These are phyloP conservation scores for Idaea straminata DNA, from an alignment of 2,888 invertebrate genomes.

Conservation along the genomic window DNA sequence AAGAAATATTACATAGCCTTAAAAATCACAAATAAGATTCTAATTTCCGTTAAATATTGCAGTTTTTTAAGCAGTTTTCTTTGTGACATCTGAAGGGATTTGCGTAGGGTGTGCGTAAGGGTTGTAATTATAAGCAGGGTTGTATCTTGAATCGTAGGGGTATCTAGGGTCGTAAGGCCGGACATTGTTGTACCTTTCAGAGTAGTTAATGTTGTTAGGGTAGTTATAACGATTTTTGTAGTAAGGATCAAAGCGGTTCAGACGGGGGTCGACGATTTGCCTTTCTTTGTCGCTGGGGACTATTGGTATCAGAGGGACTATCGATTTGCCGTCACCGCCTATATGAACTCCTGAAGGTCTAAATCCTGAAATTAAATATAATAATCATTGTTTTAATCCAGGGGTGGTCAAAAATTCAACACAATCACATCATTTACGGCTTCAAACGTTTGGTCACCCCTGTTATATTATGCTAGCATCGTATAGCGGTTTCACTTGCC, in stretches of 20 bases:
- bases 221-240: constrained; percentile 24
- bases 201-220: constrained; percentile 34
- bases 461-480: no score
- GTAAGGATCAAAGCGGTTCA: constrained; percentile 47
- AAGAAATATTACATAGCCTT: constrained; percentile 4
- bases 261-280: constrained; percentile 38
- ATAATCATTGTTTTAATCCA: no score
- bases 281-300: constrained; percentile 33
- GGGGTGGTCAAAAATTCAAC: no score
- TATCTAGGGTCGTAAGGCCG: constrained; percentile 43
- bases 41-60: not conserved
- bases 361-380: constrained; percentile 60
- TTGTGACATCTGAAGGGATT: constrained; percentile 22
- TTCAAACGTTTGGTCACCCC: no score
- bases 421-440: no score
- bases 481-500: no score
- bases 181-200: constrained; percentile 41
- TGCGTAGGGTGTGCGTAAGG: constrained; percentile 27
- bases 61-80: constrained; percentile 32
- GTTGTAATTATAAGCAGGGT: constrained; percentile 36
- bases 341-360: constrained; percentile 83
- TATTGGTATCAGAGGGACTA: constrained; percentile 50
- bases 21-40: not conserved
- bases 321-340: constrained; percentile 80
- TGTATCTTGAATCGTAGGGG: constrained; percentile 39